phyloP scores from a whole-genome alignment of 1,140 invertebrate species.

The Drosophila ambigua region DNA sequence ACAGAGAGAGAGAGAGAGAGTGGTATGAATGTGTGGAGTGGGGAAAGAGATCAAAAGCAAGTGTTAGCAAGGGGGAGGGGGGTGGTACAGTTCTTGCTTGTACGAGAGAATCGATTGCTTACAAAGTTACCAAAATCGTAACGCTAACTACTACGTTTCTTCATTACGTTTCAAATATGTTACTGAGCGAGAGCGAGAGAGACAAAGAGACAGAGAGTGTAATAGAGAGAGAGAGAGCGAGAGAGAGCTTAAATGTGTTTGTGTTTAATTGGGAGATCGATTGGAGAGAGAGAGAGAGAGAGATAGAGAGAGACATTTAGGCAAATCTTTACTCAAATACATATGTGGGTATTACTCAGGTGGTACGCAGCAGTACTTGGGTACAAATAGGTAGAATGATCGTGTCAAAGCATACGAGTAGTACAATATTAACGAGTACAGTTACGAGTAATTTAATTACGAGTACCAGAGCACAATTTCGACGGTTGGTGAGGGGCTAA shows the following conservation, averaged over 20 bases:
- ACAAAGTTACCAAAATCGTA: slow-evolving; percentile 51
- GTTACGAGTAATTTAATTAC: slow-evolving; percentile 1
- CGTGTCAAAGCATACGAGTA: slow-evolving; percentile 25
- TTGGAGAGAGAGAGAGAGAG: slow-evolving; percentile 9
- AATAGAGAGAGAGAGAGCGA: slow-evolving; percentile 15
- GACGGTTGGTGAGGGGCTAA: background rate
- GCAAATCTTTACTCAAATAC: slow-evolving; percentile 51
- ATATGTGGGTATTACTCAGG: slow-evolving; percentile 40
- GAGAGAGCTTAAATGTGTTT: background rate
- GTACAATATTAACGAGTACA: slow-evolving; percentile 19
- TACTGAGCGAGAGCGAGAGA: slow-evolving; percentile 47
- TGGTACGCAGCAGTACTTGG: slow-evolving; percentile 33
- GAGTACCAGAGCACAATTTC: slow-evolving; percentile 20
- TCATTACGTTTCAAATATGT: slow-evolving; percentile 45
- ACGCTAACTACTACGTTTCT: slow-evolving; percentile 51
- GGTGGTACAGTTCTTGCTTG: slow-evolving; percentile 36
- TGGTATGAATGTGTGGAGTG: slow-evolving; percentile 24
- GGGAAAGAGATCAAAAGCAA: slow-evolving; percentile 23
- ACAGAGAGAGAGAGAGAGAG: slow-evolving; percentile 12
- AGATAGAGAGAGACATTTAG: slow-evolving; percentile 30
- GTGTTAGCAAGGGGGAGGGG: background rate
- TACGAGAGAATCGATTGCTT: slow-evolving; percentile 49
- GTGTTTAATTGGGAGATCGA: slow-evolving; percentile 9
- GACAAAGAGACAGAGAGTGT: slow-evolving; percentile 30
- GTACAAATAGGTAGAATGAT: slow-evolving; percentile 23